A percentile compares a stretch with the other conserved stretches of the same genome.
Conservation (phyloP, 2,888 invertebrate species). For the Philonicus albiceps region DNA sequence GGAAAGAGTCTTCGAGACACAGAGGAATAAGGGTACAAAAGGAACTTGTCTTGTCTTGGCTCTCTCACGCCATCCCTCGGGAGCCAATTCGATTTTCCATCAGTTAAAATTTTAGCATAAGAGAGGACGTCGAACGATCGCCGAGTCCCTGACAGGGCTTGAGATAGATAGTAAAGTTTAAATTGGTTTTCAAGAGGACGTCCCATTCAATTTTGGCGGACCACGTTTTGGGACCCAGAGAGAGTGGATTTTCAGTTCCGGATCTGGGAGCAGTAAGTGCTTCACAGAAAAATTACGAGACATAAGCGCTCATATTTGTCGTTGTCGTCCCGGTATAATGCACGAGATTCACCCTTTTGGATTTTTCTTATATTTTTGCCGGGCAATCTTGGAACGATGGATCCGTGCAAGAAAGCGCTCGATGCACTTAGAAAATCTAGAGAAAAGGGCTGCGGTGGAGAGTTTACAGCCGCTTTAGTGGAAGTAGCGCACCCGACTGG, state of each 20-base stretch:
- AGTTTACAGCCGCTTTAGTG: not conserved
- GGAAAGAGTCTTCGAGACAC: not conserved
- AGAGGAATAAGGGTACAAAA: not conserved
- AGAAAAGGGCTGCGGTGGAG: not conserved
- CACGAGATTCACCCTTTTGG: not conserved
- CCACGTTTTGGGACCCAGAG: not conserved
- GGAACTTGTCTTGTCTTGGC: not conserved
- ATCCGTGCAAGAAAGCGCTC: not conserved
- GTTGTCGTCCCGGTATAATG: not conserved
- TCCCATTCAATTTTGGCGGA: not conserved
- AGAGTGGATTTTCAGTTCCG: not conserved
- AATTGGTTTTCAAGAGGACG: conserved; percentile 5
- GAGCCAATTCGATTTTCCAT: conserved; percentile 17
- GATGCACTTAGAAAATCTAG: not conserved
- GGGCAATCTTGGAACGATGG: not conserved
- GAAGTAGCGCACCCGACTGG: not conserved
- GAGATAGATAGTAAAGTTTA: conserved; percentile 1
- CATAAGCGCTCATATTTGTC: conserved; percentile 6
- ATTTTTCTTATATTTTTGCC: not conserved
- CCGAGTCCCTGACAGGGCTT: not conserved
- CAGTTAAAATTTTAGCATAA: conserved; percentile 17
- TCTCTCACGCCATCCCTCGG: not conserved
- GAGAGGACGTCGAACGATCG: not conserved
- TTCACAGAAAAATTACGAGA: not conserved
- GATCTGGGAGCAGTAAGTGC: not conserved